These are phyloP conservation scores for Pocillopora verrucosa DNA, from an alignment of 64 coral and sea anemone species.

Conservation along the genomic window DNA sequence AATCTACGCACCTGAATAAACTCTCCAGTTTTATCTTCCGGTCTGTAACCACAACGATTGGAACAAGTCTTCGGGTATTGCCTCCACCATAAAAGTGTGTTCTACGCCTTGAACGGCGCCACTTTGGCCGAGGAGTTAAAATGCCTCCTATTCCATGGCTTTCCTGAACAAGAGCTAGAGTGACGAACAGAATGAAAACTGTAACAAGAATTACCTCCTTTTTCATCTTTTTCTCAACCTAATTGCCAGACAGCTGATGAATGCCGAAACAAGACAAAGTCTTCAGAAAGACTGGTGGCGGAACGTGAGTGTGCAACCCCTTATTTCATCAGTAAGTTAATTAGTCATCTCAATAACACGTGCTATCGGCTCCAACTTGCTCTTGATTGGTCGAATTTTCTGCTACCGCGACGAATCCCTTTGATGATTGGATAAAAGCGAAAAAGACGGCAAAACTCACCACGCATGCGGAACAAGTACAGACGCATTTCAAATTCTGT, in stretches of 20 bases:
- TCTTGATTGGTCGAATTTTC: not conserved
- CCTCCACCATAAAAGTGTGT: not conserved
- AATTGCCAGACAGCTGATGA: not conserved
- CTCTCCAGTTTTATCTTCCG: not conserved
- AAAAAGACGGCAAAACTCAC: not conserved
- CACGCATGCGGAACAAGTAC: too few relatives aligned
- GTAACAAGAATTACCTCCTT: not conserved
- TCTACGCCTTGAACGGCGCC: not conserved
- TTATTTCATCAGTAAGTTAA: too few relatives aligned
- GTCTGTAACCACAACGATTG: not conserved
- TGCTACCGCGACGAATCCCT: not conserved
- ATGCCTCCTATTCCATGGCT: conserved; percentile 11
- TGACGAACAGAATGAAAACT: not conserved
- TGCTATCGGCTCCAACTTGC: not conserved
- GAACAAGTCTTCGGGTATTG: not conserved
- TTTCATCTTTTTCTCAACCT: not conserved
- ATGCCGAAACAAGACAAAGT: too few relatives aligned
- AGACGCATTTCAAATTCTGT: too few relatives aligned
- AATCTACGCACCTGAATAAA: not conserved
- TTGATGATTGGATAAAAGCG: too few relatives aligned
- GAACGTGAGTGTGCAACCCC: not conserved
- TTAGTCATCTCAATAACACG: not conserved
- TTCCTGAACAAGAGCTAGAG: not conserved
- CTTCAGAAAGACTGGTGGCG: not conserved
- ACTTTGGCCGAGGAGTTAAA: conserved; percentile 15